These are phyloP conservation scores for Eulemur macaco DNA, from an alignment of 2,113 vertebrate species.

Conservation along the genomic window DNA sequence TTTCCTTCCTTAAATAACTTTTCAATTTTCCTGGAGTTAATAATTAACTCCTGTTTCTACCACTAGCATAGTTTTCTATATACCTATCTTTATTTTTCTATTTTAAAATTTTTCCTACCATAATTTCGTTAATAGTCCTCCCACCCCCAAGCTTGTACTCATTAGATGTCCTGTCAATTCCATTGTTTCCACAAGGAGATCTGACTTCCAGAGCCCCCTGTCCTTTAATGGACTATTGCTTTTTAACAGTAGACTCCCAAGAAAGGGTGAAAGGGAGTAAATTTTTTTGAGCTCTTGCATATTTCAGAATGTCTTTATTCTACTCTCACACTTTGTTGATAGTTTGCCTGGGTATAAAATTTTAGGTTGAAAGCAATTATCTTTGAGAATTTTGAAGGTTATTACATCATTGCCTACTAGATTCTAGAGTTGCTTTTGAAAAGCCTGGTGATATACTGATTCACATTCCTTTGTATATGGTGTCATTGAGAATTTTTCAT, in stretches of 20 bases:
- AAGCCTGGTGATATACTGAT: not conserved
- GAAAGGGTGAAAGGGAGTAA: not conserved
- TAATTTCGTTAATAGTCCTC: not conserved
- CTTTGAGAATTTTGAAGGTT: constrained; percentile 31
- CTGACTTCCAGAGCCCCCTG: not conserved
- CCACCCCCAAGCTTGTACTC: not conserved
- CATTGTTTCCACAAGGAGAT: not conserved
- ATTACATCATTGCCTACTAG: not conserved
- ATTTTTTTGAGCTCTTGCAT: not conserved
- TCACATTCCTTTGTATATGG: not conserved
- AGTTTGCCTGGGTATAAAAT: constrained; percentile 51
- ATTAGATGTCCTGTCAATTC: not conserved
- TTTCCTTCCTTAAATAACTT: constrained; percentile 35
- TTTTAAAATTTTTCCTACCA: constrained; percentile 2
- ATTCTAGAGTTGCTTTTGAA: not conserved
- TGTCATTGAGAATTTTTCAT: not conserved
- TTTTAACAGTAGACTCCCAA: not conserved
- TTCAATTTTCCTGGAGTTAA: constrained; percentile 39
- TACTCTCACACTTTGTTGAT: not conserved
- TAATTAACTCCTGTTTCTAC: constrained; percentile 33
- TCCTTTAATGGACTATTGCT: not conserved
- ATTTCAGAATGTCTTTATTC: constrained; percentile 18
- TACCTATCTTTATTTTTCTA: not conserved
- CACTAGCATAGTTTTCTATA: not conserved
- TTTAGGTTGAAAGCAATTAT: constrained; percentile 25